Base-by-base conservation (phyloP, 2,888 invertebrate genomes). In the Lomographa bimaculata region DNA sequence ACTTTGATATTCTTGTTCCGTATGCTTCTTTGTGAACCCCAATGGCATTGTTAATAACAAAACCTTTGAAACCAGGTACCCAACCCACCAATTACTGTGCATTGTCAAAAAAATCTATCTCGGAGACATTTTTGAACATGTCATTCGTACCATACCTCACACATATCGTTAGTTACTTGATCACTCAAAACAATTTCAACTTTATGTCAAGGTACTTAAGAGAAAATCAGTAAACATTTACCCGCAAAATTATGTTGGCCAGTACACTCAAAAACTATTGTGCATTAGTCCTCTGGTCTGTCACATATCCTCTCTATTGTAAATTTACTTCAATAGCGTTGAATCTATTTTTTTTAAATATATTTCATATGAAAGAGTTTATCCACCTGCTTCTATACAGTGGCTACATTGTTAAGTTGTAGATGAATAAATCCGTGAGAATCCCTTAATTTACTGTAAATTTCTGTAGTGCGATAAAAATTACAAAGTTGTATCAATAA, bases 221-320 rank as follows among this genome's bases (percentile, higher is more conserved):
- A 20, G 7, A 3, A 2, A 2, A 11, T 0, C 5, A 4, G 1
- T 6, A 20, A 1, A 36, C 5, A 9, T 12, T 6, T 16, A 10
- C 8, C 8, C 8, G 51, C 4, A 55, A 36, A 17, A 14, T 26
- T 50, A 64, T 34, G 7, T 49, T 69, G 72, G 78, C 68, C 37
- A 48, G 49, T 50, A 64, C 62, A 68, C 78, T 77, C 73, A 69
- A 75, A 77, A 82, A 78, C 79, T 75, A 76, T 89, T 85, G 78
- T 87, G 60, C 55, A 52, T 59, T 64, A 60, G 81, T 84, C 75
- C 85, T 85, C 80, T 77, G 77, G 77, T 72, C 76, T 89, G 89
- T 89, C 89, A 87, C 84, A 87, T 86, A 83, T 83, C 82, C 85
- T 84, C 67, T 67, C 78, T 59, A 84, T 87, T 89, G 87, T 87